Evolutionary conservation across 1,140 invertebrate genomes (phyloP).

Genomic region (Hypothenemus hampei): DNA sequence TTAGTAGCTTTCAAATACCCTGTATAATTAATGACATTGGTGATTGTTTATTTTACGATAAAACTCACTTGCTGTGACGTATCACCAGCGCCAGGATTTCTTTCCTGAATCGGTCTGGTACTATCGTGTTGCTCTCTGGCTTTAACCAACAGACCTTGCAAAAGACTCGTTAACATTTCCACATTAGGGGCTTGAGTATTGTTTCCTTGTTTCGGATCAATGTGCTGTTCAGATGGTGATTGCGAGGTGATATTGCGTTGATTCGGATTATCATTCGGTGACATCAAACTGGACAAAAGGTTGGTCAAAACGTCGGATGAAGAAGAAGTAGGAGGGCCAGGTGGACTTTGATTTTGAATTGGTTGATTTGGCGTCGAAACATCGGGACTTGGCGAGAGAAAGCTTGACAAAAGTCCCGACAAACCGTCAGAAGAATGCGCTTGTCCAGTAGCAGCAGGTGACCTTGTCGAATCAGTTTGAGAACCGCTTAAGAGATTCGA

Average conservation of each 20-base stretch:
- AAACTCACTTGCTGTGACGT: constrained; percentile 15
- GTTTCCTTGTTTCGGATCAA: background rate
- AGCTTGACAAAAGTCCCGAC: constrained; percentile 16
- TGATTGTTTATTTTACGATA: constrained; percentile 15
- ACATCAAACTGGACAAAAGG: constrained; percentile 9
- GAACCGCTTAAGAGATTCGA: constrained; percentile 9
- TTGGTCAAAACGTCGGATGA: constrained; percentile 6
- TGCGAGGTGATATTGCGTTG: background rate
- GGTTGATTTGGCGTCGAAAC: constrained; percentile 1
- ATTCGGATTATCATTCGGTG: background rate
- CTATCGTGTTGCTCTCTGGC: constrained; percentile 15
- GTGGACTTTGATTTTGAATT: background rate
- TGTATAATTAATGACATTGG: no score
- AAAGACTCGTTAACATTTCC: constrained; percentile 6
- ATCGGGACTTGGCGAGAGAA: background rate
- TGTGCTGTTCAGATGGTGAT: background rate
- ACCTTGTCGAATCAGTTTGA: constrained; percentile 1
- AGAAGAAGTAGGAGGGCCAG: background rate
- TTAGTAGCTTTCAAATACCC: no score
- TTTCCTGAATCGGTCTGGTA: constrained; percentile 28
- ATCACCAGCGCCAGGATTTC: background rate
- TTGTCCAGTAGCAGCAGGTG: constrained; percentile 1
- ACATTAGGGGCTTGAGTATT: background rate
- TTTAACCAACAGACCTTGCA: constrained; percentile 15
- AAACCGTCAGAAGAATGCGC: constrained; percentile 15